These are phyloP conservation scores for Brotula barbata DNA, from an alignment of 2,797 vertebrate species.

Conservation along the genomic window DNA sequence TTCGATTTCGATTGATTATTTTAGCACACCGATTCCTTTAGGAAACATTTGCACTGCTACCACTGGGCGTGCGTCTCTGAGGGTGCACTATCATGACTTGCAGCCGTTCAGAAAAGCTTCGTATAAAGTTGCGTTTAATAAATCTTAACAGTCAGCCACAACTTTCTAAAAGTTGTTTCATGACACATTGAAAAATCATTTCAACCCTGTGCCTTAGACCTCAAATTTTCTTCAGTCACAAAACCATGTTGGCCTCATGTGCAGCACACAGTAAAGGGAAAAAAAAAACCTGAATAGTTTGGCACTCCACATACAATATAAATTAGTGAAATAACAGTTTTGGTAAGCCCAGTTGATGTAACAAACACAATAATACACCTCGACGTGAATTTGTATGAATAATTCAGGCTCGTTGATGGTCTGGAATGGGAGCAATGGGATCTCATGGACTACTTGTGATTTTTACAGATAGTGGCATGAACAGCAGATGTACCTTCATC, in stretches of 20 bases:
- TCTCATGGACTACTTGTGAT: no score
- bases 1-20: slow-evolving; percentile 28
- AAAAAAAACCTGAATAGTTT: neutral
- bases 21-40: neutral
- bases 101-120: slow-evolving; percentile 8
- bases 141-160: neutral
- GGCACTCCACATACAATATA: neutral
- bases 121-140: slow-evolving; percentile 4
- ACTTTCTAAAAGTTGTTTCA: slow-evolving; percentile 7
- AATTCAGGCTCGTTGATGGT: no score
- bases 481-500: slow-evolving; percentile 21
- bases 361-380: slow-evolving; percentile 26
- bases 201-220: neutral
- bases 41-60: slow-evolving; percentile 16
- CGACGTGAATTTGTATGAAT: neutral
- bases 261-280: neutral
- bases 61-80: slow-evolving; percentile 9
- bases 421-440: no score
- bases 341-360: slow-evolving; percentile 15
- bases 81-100: neutral
- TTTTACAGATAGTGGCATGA: no score
- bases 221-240: slow-evolving; percentile 20
- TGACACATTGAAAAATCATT: no score
- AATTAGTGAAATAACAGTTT: slow-evolving; percentile 12
- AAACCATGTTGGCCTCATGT: neutral